Evolutionary conservation across 1,140 invertebrate species (phyloP), one percentile per base, ranked within the genome.

Genomic region (Manduca sexta): DNA sequence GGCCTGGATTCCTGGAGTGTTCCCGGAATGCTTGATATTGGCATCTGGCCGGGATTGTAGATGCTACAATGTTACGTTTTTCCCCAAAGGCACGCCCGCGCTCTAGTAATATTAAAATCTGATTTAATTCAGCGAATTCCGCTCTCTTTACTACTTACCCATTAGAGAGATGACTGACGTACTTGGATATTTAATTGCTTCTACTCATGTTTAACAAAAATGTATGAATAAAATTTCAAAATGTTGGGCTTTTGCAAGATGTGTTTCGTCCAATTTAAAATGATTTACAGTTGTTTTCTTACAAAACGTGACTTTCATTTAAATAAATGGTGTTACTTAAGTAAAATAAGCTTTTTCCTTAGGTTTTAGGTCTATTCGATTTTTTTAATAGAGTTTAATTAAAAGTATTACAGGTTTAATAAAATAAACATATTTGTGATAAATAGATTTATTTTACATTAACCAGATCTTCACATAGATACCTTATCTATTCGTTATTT

Each of bases 401-500:
- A n/a, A n/a, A n/a, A n/a, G n/a, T n/a, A n/a, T n/a, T n/a, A n/a
- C n/a, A n/a, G n/a, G n/a, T n/a, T n/a, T n/a, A 56, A 73, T 66
- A 56, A 65, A 77, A 68, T n/a, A 67, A 31, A 52, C 18, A 52
- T 30, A 35, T 8, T 33, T 60, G 60, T 59, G 63, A 67, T 70
- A 66, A 69, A 76, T 70, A 67, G 47, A 66, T 76, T 68, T 82
- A 80, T 79, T 74, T 80, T 74, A 80, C 60, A 69, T 55, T 62
- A 69, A 78, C 67, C 69, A 69, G 61, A 64, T 66, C 69, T 38
- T 73, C 72, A 80, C 71, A 75, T 75, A 70, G 56, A 69, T 71
- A 55, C 45, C 21, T 52, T 58, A 47, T 39, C 8, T 45, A 51
- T 16, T 60, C 56, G 45, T 65, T 81, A 80, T 81, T 68, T 81